These are phyloP conservation scores for Tenebrosternarchus preto DNA, from an alignment of 2,113 vertebrate species.

Conservation along the genomic window DNA sequence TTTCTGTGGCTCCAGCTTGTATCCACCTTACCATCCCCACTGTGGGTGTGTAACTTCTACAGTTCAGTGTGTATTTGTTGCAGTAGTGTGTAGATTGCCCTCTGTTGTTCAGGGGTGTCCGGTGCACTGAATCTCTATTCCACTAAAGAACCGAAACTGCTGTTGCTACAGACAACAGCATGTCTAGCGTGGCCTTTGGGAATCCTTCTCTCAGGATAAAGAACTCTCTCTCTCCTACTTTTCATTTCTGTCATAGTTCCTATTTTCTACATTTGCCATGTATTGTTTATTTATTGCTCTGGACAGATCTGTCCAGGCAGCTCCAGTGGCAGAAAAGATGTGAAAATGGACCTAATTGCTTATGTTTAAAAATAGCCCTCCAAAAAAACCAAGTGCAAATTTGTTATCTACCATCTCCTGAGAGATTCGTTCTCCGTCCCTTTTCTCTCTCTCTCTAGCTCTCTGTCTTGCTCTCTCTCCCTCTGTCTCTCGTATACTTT, in stretches of 20 bases:
- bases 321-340: conserved; percentile 56
- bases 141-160: neutral
- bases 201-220: conserved; percentile 1
- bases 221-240: conserved; percentile 1
- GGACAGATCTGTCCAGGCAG: conserved; percentile 42
- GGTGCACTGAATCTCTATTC: neutral
- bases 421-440: conserved; percentile 37
- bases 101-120: neutral
- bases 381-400: conserved; percentile 48
- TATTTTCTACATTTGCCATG: neutral
- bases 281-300: conserved; percentile 7
- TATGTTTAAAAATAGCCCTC: conserved; percentile 69
- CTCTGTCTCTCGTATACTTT: neutral
- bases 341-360: conserved; percentile 66
- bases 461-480: neutral
- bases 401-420: conserved; percentile 33
- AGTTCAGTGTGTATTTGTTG: neutral
- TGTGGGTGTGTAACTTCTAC: conserved; percentile 5
- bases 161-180: neutral
- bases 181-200: neutral
- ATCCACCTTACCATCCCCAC: neutral
- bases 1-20: too few relatives aligned
- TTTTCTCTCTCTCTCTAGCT: neutral
- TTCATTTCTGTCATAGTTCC: neutral
- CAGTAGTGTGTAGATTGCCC: conserved; percentile 15